Evolutionary conservation across 2,797 vertebrate species (phyloP), one percentile per base, ranked within the genome.

Genomic region (Melanotaenia boesemani): DNA sequence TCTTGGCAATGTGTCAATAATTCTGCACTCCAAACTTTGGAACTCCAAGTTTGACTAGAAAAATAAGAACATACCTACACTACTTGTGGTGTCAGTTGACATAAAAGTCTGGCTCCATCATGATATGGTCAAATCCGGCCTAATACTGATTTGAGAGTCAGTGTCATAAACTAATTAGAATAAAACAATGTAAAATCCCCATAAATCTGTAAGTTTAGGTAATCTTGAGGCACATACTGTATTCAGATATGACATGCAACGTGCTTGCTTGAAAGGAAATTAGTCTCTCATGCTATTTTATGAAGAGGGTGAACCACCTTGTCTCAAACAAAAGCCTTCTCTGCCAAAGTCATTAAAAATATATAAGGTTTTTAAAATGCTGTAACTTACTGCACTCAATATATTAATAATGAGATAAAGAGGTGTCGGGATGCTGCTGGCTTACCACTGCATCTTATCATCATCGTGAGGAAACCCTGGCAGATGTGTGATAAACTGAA

Each of bases 381-480:
- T 50, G 34, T 59, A 34, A 56, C 15, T 58, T 4, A 60, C 6
- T 41, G 24, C 13, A 13, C 30, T 44, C 28, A 12, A 59, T 28
- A 39, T 46, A 77, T 24, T 16, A 9, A 72, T 72, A 69, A 69
- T 2, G 20, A 56, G 26, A 56, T 12, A 26, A n/a, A 46, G 55
- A 69, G 57, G 60, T 63, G 58, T 67, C 39, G n/a, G 39, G 22
- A 57, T 28, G 50, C 5, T 32, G 28, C 5, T 39, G 63, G n/a
- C 26, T 50, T 37, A 39, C 56, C 20, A 34, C 50, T 18, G 44
- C 44, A 58, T 59, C 37, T 37, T 20, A 66, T 57, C 44, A 37
- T 7, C 37, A 48, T 59, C 54, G 34, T 36, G 18, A 48, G 22
- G 16, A 41, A 64, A 62, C 44, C 18, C 12, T 15, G 28, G 32